phyloP scores from a whole-genome alignment of 2,888 invertebrate genomes.

The Drosophila anomelani region DNA sequence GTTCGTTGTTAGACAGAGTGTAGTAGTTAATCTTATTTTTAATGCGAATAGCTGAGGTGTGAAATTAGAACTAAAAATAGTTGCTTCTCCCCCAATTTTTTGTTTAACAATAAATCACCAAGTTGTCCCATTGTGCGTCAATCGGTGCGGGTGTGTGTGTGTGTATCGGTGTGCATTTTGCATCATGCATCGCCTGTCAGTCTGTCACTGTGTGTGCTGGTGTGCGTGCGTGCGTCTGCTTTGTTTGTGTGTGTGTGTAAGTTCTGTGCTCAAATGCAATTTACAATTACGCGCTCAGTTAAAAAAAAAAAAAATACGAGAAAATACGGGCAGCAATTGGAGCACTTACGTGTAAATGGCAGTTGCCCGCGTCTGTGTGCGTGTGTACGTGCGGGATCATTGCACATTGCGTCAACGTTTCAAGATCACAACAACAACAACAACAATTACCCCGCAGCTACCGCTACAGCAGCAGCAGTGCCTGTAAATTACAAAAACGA shows the following conservation, averaged over 20 bases:
- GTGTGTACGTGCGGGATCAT: slow-evolving; percentile 69
- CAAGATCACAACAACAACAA: slow-evolving; percentile 65
- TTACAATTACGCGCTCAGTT: slow-evolving; percentile 76
- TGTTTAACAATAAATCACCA: slow-evolving; percentile 15
- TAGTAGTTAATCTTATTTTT: too few relatives aligned
- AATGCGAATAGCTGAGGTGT: neutral
- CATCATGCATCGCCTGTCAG: slow-evolving; percentile 43
- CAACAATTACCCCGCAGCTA: slow-evolving; percentile 29
- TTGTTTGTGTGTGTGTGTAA: slow-evolving; percentile 27
- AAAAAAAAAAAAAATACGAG: slow-evolving; percentile 14
- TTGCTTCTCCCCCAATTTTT: neutral
- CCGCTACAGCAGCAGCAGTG: slow-evolving; percentile 33
- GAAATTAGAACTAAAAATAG: neutral
- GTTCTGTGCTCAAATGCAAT: slow-evolving; percentile 73
- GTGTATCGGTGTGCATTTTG: slow-evolving; percentile 12
- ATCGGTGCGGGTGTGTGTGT: slow-evolving; percentile 12
- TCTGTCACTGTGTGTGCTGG: slow-evolving; percentile 55
- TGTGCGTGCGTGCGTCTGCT: slow-evolving; percentile 28
- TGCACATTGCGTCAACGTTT: slow-evolving; percentile 79
- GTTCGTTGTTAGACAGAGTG: neutral
- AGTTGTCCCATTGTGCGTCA: slow-evolving; percentile 63
- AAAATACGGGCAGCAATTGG: slow-evolving; percentile 25
- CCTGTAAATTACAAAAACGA: slow-evolving; percentile 55
- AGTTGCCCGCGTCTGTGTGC: slow-evolving; percentile 25
- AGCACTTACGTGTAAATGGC: slow-evolving; percentile 31